Percentiles rank a stretch among this genome's conserved stretches.
These are phyloP conservation scores for Sinocyclocheilus anophthalmus DNA, from an alignment of 2,113 vertebrate species.

Conservation along the genomic window DNA sequence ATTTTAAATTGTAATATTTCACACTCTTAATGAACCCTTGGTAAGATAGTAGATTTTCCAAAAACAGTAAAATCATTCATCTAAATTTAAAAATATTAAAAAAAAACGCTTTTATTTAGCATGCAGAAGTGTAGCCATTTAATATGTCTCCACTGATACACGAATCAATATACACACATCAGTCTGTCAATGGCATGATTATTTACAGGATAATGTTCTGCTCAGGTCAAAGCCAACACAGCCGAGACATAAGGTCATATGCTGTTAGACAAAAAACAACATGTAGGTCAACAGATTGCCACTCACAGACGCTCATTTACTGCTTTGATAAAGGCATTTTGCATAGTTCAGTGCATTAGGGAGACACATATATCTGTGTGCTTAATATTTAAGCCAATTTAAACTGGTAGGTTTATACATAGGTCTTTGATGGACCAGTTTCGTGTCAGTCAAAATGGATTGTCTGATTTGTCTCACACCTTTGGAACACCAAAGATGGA, in stretches of 20 bases:
- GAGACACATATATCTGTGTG: not conserved
- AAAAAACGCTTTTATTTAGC: not conserved
- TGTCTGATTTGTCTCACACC: not conserved
- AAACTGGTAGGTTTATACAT: not conserved
- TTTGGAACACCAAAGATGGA: not conserved
- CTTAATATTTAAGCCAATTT: not conserved
- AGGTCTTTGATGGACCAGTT: not conserved
- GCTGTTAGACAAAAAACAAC: not conserved
- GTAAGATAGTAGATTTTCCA: not conserved
- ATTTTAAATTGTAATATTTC: not conserved
- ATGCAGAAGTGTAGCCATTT: not conserved
- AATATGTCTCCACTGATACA: not conserved
- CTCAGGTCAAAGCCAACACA: constrained; percentile 25
- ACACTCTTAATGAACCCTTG: not conserved
- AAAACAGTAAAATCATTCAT: not conserved
- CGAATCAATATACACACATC: constrained; percentile 30
- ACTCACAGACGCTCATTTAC: not conserved
- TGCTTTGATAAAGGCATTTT: constrained; percentile 8
- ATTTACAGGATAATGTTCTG: constrained; percentile 29
- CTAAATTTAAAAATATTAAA: not conserved
- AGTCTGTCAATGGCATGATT: constrained; percentile 35
- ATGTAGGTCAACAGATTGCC: not conserved
- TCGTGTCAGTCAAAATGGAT: not conserved
- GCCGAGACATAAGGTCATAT: constrained; percentile 13
- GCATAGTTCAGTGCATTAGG: not conserved